These are phyloP conservation scores for Heliocidaris tuberculata DNA, from an alignment of 35 echinoderm and acorn worm genomes.

Conservation along the genomic window DNA sequence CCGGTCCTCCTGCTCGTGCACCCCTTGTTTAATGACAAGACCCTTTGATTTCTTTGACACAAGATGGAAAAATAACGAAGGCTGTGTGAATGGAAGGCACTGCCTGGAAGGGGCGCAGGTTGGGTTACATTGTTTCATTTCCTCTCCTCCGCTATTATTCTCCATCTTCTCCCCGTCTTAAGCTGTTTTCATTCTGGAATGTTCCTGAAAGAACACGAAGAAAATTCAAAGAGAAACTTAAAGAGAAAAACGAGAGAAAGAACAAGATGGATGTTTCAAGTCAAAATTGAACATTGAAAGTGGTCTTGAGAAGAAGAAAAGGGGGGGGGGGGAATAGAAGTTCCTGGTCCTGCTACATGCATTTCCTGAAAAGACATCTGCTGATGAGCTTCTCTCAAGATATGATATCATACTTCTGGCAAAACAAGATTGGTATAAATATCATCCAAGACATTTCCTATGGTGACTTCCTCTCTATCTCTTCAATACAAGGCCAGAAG, in stretches of 20 bases:
- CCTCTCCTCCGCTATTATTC: neutral
- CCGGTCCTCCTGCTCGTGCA: neutral
- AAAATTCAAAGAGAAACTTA: neutral
- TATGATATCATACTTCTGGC: neutral
- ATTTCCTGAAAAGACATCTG: neutral
- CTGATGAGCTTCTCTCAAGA: neutral
- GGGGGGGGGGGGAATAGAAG: neutral
- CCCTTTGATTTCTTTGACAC: neutral
- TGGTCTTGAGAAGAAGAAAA: neutral
- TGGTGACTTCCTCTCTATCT: neutral
- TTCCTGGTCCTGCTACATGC: neutral
- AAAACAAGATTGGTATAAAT: neutral
- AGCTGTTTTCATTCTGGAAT: conserved; percentile 11
- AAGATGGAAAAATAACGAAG: conserved; percentile 18
- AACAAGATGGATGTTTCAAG: neutral
- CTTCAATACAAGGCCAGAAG: neutral
- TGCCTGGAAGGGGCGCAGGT: neutral
- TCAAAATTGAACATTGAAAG: neutral
- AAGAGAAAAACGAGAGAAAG: neutral
- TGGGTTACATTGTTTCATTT: conserved; percentile 18
- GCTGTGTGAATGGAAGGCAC: neutral
- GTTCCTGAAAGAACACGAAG: neutral
- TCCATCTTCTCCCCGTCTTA: neutral
- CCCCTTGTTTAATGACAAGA: conserved; percentile 3
- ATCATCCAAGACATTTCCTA: neutral